phyloP scores from a whole-genome alignment of 2,888 invertebrate genomes.

The Tetranychus truncatus region DNA sequence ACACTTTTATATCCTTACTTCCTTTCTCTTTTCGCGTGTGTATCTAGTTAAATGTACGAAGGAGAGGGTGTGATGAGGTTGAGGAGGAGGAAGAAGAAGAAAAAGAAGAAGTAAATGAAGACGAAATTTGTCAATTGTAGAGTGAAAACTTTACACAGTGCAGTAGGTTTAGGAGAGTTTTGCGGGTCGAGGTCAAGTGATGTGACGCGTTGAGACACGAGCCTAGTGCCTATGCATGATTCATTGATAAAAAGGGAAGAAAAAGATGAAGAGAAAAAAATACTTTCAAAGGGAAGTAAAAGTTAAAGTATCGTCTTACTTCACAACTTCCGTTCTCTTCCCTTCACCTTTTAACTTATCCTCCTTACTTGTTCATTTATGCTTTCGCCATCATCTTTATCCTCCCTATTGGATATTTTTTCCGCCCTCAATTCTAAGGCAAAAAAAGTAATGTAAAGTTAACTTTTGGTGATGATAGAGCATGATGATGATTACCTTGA shows the following conservation, averaged over 20 bases:
- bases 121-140: not conserved
- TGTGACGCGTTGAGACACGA: not conserved
- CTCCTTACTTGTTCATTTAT: not conserved
- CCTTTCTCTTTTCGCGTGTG: slow-evolving; percentile 1
- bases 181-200: not conserved
- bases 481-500: not conserved
- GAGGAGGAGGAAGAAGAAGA: slow-evolving; percentile 2
- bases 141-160: not conserved
- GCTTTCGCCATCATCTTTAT: not conserved
- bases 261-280: not conserved
- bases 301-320: not conserved
- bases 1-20: not conserved
- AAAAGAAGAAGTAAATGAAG: not conserved
- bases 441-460: not conserved
- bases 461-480: not conserved
- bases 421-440: not conserved
- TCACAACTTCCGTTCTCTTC: not conserved
- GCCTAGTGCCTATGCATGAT: not conserved
- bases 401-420: not conserved
- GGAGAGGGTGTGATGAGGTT: slow-evolving; percentile 2
- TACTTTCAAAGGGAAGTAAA: not conserved
- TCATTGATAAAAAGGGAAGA: not conserved
- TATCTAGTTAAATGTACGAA: not conserved
- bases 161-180: not conserved
- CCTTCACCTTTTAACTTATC: not conserved